Conservation (phyloP, 2,888 invertebrate genomes). For the Hydriomena furcata region DNA sequence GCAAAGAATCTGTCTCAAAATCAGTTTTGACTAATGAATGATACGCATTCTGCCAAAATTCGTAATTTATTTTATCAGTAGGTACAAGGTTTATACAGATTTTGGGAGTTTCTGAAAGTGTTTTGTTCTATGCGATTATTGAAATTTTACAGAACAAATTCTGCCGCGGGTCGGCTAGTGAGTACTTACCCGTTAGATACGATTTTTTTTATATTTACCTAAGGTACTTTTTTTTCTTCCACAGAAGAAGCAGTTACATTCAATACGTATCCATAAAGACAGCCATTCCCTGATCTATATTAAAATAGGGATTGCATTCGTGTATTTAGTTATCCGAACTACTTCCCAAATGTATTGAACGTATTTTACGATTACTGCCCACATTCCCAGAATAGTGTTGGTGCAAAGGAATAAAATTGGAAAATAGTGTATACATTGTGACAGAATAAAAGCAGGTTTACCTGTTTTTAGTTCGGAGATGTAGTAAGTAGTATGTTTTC, state of each 20-base stretch:
- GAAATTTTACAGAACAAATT: too few species aligned
- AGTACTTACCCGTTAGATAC: too few species aligned
- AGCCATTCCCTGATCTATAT: slow-evolving; percentile 41
- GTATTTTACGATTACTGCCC: slow-evolving; percentile 63
- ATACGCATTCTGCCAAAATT: too few species aligned
- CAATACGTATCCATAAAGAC: slow-evolving; percentile 41
- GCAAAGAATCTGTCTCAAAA: too few species aligned
- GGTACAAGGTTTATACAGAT: too few species aligned
- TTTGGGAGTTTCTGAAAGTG: too few species aligned
- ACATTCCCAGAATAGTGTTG: slow-evolving; percentile 58
- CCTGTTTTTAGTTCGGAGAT: neutral
- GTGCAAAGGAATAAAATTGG: slow-evolving; percentile 61
- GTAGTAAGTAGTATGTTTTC: too few species aligned
- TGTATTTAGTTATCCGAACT: slow-evolving; percentile 51
- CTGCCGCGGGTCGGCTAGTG: too few species aligned
- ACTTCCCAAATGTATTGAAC: slow-evolving; percentile 61
- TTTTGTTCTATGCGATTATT: too few species aligned
- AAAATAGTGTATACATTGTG: slow-evolving; percentile 46
- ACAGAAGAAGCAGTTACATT: slow-evolving; percentile 30
- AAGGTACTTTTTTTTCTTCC: slow-evolving; percentile 12
- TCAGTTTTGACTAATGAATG: too few species aligned
- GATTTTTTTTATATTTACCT: too few species aligned
- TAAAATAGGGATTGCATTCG: slow-evolving; percentile 35
- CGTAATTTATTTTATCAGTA: too few species aligned
- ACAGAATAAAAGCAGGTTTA: slow-evolving; percentile 21